These are phyloP conservation scores for Elysia crispata DNA, from an alignment of 2,888 invertebrate genomes.

Conservation along the genomic window DNA sequence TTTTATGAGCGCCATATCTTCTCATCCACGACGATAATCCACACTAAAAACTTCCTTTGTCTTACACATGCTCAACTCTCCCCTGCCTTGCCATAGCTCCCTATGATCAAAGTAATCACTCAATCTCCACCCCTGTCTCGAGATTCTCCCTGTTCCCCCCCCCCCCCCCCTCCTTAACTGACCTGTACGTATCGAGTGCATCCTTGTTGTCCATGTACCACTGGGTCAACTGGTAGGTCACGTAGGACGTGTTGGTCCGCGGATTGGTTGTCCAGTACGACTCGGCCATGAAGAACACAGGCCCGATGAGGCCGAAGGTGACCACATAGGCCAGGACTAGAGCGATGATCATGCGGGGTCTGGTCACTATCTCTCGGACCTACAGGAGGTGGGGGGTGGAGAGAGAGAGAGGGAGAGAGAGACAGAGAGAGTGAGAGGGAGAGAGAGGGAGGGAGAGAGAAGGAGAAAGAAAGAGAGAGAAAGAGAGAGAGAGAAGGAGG, in stretches of 20 bases:
- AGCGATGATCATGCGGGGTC: neutral
- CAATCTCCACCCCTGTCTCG: neutral
- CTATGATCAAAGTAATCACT: no score
- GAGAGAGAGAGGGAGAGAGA: no score
- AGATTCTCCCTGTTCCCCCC: neutral
- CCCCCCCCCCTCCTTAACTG: neutral
- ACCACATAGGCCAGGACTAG: neutral
- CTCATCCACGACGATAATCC: no score
- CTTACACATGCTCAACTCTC: no score
- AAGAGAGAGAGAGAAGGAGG: slow-evolving; percentile 19
- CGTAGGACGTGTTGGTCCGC: slow-evolving; percentile 14
- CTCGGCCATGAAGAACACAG: slow-evolving; percentile 15
- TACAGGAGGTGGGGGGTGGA: no score
- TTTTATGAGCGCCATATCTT: no score
- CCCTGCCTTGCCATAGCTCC: no score
- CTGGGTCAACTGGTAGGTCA: neutral
- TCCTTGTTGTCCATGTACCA: slow-evolving; percentile 20
- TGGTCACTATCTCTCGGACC: slow-evolving; percentile 11
- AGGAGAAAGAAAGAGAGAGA: slow-evolving; percentile 14
- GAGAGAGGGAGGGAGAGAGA: slow-evolving; percentile 18
- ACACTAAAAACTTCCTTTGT: no score
- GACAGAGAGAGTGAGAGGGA: no score
- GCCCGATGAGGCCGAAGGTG: slow-evolving; percentile 3
- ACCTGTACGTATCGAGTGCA: slow-evolving; percentile 11
- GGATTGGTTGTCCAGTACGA: slow-evolving; percentile 15